These are phyloP conservation scores for Agrochola circellaris DNA, from an alignment of 2,888 invertebrate genomes.

Conservation along the genomic window DNA sequence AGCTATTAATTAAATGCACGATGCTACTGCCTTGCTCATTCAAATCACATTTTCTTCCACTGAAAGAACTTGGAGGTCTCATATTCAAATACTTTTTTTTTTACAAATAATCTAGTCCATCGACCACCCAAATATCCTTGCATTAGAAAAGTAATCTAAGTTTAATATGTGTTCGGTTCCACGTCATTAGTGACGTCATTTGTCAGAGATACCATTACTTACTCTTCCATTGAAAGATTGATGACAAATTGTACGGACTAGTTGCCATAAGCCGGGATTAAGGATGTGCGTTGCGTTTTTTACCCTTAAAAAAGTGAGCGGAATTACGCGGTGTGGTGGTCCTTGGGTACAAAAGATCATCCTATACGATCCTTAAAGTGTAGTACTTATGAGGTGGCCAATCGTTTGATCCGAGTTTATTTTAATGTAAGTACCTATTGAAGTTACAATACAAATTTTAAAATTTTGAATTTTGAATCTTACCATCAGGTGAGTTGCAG, in stretches of 20 bases:
- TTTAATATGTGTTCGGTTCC: slow-evolving; percentile 66
- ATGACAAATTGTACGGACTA: slow-evolving; percentile 64
- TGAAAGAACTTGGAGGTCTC: too few species aligned
- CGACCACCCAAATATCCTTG: slow-evolving; percentile 62
- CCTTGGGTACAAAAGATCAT: background rate
- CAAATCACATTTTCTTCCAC: background rate
- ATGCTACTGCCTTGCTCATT: background rate
- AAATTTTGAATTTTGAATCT: too few species aligned
- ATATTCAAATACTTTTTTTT: background rate
- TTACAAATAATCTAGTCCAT: slow-evolving; percentile 18
- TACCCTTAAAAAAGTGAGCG: slow-evolving; percentile 44
- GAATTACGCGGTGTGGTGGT: slow-evolving; percentile 43
- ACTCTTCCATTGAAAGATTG: slow-evolving; percentile 64
- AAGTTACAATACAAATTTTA: background rate
- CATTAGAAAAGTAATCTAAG: slow-evolving; percentile 59
- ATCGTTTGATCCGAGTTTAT: background rate
- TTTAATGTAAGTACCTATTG: background rate
- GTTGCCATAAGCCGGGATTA: slow-evolving; percentile 54
- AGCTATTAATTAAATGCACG: too few species aligned
- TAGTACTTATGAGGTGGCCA: too few species aligned
- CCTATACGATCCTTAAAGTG: background rate
- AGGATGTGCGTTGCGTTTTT: slow-evolving; percentile 58
- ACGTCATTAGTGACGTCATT: slow-evolving; percentile 67
- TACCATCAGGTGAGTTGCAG: too few species aligned
- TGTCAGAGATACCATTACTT: slow-evolving; percentile 67